Evolutionary conservation across 1,140 invertebrate genomes (phyloP), one percentile per base, ranked within the genome.

Genomic region (Danaus melanippus): DNA sequence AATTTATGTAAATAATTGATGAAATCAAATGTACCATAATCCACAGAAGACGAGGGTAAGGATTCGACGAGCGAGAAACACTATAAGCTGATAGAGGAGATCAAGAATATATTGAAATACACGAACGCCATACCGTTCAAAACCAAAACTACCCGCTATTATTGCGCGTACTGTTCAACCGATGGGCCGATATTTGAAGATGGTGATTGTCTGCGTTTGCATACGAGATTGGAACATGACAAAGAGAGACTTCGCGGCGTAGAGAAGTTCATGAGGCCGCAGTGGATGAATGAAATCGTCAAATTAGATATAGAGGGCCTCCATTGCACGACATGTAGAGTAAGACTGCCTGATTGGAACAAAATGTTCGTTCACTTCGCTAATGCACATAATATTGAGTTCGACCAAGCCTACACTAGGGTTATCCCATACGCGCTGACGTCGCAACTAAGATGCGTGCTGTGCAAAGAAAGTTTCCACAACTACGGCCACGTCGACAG

Each of bases 61-160:
- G 17, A 53, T 17, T 8, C 15, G 0, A 59, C 50, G 2, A 50
- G 61, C 7, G 64, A 71, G 0, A 71, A 67, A 54, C 60, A 64
- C 10, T 68, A 60, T 42, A 64, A 71, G 11, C 58, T 82, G 0
- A 47, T 78, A 2, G 59, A 72, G 50, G 82, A 85, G 58, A 69
- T 82, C 0, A 72, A 74, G 53, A 69, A 48, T 0, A 66, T 84
- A 10, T 56, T 85, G 1, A 62, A 52, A 0, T 73, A 69, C 46
- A 85, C 80, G 0, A 84, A 81, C 40, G 74, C 71, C 0, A 64
- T 71, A 10, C 82, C 82, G 0, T 85, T 74, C 56, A 85, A 77
- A 56, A 72, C 71, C 0, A 74, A 71, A 50, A 53, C 68, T 1
- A 56, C 63, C 0, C 64, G 63, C 42, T 82, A 76, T 44, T 71